phyloP scores from a whole-genome alignment of 1,140 invertebrate genomes.

The Trachymyrmex septentrionalis region DNA sequence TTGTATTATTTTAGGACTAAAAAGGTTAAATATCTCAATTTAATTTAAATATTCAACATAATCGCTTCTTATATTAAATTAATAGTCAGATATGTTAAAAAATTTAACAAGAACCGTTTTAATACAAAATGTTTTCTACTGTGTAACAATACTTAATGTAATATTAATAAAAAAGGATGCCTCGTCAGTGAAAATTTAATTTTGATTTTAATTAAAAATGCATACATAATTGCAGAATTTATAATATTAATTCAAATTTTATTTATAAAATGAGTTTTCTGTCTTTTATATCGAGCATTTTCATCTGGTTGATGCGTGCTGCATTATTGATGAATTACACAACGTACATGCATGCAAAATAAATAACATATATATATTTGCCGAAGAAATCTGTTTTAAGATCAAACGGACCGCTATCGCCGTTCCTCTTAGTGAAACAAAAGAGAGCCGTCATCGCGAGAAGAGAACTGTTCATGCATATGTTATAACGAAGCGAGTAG shows the following conservation, averaged over 20 bases:
- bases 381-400: conserved; percentile 26
- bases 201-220: neutral
- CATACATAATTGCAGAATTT: neutral
- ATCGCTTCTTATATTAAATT: too few species aligned
- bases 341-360: neutral
- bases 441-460: conserved; percentile 24
- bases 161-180: neutral
- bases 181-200: neutral
- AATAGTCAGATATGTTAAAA: too few species aligned
- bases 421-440: conserved; percentile 23
- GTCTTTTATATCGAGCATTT: neutral
- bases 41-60: too few species aligned
- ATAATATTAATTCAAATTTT: conserved; percentile 19
- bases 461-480: conserved; percentile 43
- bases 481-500: conserved; percentile 51
- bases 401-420: conserved; percentile 19
- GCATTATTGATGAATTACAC: conserved; percentile 20
- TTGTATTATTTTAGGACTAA: too few species aligned
- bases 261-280: neutral
- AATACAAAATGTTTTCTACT: too few species aligned
- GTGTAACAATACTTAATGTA: neutral
- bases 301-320: neutral
- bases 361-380: neutral
- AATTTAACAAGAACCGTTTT: too few species aligned
- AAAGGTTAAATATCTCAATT: too few species aligned